Conservation (phyloP, 2,797 vertebrate genomes). For the Halcyon badia region DNA sequence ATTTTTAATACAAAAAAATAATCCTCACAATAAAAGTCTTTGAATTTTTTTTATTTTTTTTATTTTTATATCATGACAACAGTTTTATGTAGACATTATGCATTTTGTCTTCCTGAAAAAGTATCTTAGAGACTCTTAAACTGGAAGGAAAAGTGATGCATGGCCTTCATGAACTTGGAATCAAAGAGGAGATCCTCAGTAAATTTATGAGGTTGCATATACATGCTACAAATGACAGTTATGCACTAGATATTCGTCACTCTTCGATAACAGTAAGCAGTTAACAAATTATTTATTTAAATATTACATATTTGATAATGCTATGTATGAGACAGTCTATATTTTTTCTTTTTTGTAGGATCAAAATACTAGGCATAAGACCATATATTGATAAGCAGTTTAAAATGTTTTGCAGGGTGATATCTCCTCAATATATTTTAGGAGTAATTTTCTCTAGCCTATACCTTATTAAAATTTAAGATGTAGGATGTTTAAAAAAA, state of each 20-base stretch:
- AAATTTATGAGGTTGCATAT: constrained; percentile 88
- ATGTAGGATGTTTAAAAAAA: not conserved
- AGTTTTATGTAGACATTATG: not conserved
- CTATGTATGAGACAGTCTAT: not conserved
- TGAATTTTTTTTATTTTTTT: not conserved
- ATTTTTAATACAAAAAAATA: not conserved
- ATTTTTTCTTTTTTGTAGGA: not conserved
- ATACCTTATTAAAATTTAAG: not conserved
- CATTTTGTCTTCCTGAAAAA: constrained; percentile 60
- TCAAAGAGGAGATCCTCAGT: constrained; percentile 84
- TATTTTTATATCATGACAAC: not conserved
- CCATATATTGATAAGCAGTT: not conserved
- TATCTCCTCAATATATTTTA: not conserved
- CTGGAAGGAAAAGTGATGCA: constrained; percentile 90
- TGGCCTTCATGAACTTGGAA: constrained; percentile 92
- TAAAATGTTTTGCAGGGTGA: not conserved
- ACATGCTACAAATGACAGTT: constrained; percentile 82
- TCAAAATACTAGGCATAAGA: not conserved
- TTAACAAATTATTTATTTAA: not conserved
- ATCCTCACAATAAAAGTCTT: not conserved
- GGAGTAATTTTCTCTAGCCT: not conserved
- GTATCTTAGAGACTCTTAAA: constrained; percentile 91
- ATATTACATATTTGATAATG: not conserved
- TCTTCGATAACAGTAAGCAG: constrained; percentile 89
- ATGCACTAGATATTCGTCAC: constrained; percentile 92